Conservation (phyloP, 2,113 vertebrate genomes). For the Pelodiscus sinensis region DNA sequence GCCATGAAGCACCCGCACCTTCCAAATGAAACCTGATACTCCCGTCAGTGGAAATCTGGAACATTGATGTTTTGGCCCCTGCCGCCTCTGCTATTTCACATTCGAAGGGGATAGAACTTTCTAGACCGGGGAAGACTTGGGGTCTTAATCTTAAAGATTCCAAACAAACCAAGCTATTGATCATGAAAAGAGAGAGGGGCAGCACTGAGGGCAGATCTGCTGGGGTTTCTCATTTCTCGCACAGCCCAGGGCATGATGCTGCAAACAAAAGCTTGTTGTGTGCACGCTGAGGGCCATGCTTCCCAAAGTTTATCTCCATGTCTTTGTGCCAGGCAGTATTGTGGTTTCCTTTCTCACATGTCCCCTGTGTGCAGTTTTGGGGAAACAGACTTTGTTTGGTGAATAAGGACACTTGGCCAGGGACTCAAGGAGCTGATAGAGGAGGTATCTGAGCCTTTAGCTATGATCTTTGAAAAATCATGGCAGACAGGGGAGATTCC, state of each 20-base stretch:
- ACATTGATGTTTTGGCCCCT: not conserved
- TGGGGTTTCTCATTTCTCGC: not conserved
- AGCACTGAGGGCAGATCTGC: not conserved
- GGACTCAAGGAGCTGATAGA: too few relatives aligned
- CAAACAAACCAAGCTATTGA: not conserved
- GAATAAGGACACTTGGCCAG: not conserved
- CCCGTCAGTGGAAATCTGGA: not conserved
- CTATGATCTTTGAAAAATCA: too few relatives aligned
- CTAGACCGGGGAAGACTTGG: not conserved
- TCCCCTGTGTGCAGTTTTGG: not conserved
- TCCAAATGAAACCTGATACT: not conserved
- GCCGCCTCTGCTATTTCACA: not conserved
- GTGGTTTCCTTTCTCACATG: not conserved
- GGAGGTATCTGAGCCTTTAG: too few relatives aligned
- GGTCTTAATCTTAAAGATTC: not conserved
- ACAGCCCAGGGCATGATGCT: not conserved
- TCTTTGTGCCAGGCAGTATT: not conserved
- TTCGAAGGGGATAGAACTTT: not conserved
- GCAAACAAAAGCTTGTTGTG: not conserved
- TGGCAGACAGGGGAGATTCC: too few relatives aligned
- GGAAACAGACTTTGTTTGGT: not conserved
- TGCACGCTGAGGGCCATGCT: not conserved
- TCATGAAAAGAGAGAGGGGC: not conserved
- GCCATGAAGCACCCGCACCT: too few relatives aligned
- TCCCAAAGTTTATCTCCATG: fast-evolving